Conservation (phyloP, 2,797 vertebrate genomes). For the Protosalanx chinensis region DNA sequence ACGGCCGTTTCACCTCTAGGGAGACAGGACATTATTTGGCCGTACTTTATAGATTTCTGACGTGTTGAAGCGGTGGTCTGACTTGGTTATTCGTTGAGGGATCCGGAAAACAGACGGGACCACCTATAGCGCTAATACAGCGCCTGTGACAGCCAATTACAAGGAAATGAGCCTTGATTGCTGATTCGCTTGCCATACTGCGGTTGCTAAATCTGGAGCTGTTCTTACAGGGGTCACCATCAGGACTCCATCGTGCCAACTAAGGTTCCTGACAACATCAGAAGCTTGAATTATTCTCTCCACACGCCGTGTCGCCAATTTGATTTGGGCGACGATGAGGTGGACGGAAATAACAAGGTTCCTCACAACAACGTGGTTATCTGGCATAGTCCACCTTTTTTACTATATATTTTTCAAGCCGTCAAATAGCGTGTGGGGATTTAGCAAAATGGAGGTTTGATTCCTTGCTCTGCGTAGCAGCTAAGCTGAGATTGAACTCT, state of each 20-base stretch:
- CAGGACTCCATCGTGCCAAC: constrained; percentile 32
- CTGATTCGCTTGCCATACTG: constrained; percentile 56
- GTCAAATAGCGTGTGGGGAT: neutral
- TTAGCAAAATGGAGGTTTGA: constrained; percentile 2
- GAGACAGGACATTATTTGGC: constrained; percentile 30
- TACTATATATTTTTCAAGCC: constrained; percentile 9
- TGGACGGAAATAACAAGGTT: neutral
- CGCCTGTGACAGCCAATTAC: constrained; percentile 54
- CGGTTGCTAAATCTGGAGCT: constrained; percentile 51
- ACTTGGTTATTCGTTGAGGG: constrained; percentile 55
- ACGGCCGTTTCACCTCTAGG: constrained; percentile 28
- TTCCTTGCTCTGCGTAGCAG: neutral
- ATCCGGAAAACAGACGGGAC: constrained; percentile 58
- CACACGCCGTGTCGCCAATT: neutral
- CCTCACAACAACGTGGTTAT: constrained; percentile 21
- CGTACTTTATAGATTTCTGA: constrained; percentile 39
- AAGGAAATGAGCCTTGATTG: constrained; percentile 69
- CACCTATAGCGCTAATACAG: constrained; percentile 64
- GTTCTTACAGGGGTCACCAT: constrained; percentile 54
- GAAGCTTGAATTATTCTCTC: neutral
- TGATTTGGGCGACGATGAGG: neutral
- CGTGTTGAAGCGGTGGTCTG: constrained; percentile 20
- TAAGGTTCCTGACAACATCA: constrained; percentile 36
- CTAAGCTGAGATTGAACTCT: constrained; percentile 22
- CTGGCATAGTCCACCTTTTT: constrained; percentile 3